Percentiles rank a stretch among this genome's conserved stretches.
These are phyloP conservation scores for Gasteruption jaculator DNA, from an alignment of 2,888 invertebrate genomes.

Conservation along the genomic window DNA sequence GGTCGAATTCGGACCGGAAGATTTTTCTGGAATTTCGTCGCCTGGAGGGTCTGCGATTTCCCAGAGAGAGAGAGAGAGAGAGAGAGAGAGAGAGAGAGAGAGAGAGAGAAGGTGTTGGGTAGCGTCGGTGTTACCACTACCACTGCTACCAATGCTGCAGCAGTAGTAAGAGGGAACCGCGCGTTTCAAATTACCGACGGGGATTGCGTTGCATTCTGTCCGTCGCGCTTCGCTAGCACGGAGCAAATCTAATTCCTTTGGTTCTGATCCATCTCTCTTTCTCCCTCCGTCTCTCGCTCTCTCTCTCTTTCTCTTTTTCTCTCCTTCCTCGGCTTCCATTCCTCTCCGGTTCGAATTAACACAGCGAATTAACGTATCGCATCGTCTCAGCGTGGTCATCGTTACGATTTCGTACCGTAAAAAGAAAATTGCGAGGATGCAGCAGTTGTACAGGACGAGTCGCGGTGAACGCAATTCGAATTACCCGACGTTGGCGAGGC, in stretches of 20 bases:
- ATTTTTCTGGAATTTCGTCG: too few species aligned
- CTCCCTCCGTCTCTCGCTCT: slow-evolving; percentile 10
- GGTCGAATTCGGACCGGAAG: too few species aligned
- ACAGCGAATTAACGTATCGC: too few species aligned
- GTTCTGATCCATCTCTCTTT: slow-evolving; percentile 27
- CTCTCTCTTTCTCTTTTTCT: slow-evolving; percentile 1
- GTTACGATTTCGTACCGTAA: too few species aligned
- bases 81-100: slow-evolving; percentile 2
- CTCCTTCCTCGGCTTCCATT: slow-evolving; percentile 8
- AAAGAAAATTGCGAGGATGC: too few species aligned
- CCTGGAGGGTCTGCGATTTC: not conserved
- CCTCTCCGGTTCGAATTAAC: too few species aligned
- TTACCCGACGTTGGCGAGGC: too few species aligned
- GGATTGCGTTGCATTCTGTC: slow-evolving; percentile 46
- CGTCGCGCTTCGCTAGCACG: slow-evolving; percentile 44
- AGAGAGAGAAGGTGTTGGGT: not conserved
- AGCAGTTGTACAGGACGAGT: too few species aligned
- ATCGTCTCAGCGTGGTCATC: too few species aligned
- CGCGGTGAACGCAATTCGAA: too few species aligned
- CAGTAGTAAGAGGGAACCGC: slow-evolving; percentile 21
- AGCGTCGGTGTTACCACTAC: too few species aligned
- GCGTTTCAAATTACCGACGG: slow-evolving; percentile 44
- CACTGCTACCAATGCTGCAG: too few species aligned
- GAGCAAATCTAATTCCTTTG: slow-evolving; percentile 44
- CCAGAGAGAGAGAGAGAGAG: slow-evolving; percentile 8